Conservation (phyloP, 2,113 vertebrate genomes). For the Sylvietta virens region DNA sequence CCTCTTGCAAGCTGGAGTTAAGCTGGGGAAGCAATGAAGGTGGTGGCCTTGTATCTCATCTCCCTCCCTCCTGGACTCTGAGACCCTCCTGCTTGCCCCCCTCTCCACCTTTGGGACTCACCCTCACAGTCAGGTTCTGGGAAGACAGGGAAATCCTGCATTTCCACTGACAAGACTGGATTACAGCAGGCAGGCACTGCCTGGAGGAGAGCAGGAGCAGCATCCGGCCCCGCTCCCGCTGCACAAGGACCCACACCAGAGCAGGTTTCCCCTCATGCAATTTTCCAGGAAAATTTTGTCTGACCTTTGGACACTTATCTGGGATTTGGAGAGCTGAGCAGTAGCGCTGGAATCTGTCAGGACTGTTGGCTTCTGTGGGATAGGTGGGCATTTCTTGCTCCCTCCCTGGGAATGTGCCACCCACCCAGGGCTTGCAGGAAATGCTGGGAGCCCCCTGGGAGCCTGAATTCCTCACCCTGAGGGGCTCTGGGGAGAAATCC, state of each 20-base stretch:
- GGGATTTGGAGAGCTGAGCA: neutral
- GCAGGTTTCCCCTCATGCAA: neutral
- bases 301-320: conserved; percentile 36
- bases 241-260: neutral
- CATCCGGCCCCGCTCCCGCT: neutral
- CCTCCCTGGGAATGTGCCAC: neutral
- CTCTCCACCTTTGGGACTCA: accelerated
- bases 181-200: neutral
- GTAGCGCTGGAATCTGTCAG: neutral
- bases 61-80: neutral
- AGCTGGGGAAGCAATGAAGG: neutral
- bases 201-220: neutral
- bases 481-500: neutral
- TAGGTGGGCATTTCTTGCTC: neutral
- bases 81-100: neutral
- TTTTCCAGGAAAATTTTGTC: neutral
- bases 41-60: neutral
- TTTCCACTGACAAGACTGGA: neutral
- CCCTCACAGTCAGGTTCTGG: neutral
- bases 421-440: neutral
- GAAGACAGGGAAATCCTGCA: neutral
- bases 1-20: neutral
- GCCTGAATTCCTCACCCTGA: neutral
- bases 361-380: neutral
- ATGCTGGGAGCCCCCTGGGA: neutral